Percentiles rank a stretch among this genome's conserved stretches.
These are phyloP conservation scores for Arctia plantaginis DNA, from an alignment of 2,888 invertebrate species.

Conservation along the genomic window DNA sequence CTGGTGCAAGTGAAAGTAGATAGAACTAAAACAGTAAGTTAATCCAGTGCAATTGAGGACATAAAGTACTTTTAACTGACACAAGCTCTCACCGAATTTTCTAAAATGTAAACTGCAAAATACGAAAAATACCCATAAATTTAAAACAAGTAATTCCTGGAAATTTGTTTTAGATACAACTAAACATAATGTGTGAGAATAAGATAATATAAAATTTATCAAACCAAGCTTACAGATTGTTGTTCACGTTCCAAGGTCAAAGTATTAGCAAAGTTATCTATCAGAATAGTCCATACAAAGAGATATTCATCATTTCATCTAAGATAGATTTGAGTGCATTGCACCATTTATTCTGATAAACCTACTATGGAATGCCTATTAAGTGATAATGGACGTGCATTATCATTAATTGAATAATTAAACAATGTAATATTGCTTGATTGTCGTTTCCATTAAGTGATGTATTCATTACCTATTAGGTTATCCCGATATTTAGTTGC, in stretches of 20 bases:
- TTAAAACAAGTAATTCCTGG: too few relatives aligned
- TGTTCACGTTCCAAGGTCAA: background rate
- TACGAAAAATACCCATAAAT: too few relatives aligned
- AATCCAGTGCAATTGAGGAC: too few relatives aligned
- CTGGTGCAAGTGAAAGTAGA: too few relatives aligned
- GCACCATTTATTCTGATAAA: background rate
- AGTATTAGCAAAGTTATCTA: background rate
- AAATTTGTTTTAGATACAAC: background rate
- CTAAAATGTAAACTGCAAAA: too few relatives aligned
- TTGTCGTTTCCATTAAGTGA: background rate
- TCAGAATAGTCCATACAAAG: background rate
- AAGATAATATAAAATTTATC: background rate
- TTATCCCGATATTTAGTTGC: background rate
- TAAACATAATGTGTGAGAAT: background rate
- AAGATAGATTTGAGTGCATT: background rate
- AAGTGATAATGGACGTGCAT: background rate
- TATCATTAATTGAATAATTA: background rate
- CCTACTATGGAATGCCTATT: background rate
- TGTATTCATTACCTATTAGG: background rate
- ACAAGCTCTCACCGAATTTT: too few relatives aligned
- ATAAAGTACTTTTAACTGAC: too few relatives aligned
- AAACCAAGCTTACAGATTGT: background rate
- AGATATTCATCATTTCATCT: background rate
- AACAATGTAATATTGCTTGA: background rate
- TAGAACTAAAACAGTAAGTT: too few relatives aligned